These are phyloP conservation scores for Hafferia zeledoni DNA, from an alignment of 2,797 vertebrate genomes.

Conservation along the genomic window DNA sequence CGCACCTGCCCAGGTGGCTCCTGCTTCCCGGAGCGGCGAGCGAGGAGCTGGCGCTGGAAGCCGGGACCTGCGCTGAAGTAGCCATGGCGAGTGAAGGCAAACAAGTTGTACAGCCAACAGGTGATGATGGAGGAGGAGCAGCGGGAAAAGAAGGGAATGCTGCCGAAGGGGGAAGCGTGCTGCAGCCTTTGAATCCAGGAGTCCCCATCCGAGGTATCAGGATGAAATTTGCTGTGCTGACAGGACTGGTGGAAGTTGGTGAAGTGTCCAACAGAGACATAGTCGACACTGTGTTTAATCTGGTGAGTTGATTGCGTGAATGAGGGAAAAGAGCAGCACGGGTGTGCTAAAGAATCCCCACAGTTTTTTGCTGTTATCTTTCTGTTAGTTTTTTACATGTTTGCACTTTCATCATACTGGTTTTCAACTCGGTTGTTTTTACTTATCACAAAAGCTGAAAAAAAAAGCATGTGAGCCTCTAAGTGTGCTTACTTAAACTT, in stretches of 20 bases:
- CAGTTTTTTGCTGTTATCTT: background rate
- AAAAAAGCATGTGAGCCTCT: background rate
- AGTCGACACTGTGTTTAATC: constrained; percentile 95
- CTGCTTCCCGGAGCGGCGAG: background rate
- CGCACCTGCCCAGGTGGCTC: background rate
- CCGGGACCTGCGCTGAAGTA: background rate
- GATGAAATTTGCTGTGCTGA: constrained; percentile 97
- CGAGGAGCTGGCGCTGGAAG: background rate
- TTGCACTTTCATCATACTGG: background rate
- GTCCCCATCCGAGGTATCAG: constrained; percentile 92
- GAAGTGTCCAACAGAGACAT: constrained; percentile 94
- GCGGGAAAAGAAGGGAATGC: constrained; percentile 71
- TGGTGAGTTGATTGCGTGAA: constrained; percentile 83
- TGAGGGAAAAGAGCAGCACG: accelerated
- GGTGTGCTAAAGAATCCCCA: accelerated
- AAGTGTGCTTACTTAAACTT: background rate
- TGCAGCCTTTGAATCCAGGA: constrained; percentile 81
- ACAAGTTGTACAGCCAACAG: constrained; percentile 74
- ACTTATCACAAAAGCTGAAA: background rate
- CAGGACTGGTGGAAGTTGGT: constrained; percentile 92
- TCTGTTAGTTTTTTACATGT: background rate
- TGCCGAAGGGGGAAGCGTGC: constrained; percentile 62
- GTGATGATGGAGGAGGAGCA: constrained; percentile 72
- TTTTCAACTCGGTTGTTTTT: background rate
- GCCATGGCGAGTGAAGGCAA: constrained; percentile 88